Evolutionary conservation across 2,113 vertebrate species (phyloP).

Genomic region (Proterorhinus semilunaris): DNA sequence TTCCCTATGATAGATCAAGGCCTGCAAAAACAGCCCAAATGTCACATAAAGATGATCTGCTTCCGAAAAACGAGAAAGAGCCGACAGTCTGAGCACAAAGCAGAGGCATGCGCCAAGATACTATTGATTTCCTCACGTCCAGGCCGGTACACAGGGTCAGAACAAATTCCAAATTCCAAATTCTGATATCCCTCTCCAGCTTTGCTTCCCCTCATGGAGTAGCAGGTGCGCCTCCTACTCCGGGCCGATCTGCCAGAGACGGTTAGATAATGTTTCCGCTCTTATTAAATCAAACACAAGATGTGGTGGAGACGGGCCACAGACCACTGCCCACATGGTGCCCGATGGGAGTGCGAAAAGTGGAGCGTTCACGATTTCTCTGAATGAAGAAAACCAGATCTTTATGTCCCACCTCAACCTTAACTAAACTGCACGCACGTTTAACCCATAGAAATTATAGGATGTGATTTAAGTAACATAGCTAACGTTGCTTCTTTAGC

Average conservation of each 20-base stretch:
- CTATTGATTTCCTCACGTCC: not conserved
- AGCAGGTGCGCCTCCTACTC: not conserved
- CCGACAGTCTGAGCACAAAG: too few relatives aligned
- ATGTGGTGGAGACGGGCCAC: not conserved
- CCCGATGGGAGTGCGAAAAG: not conserved
- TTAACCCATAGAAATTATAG: not conserved
- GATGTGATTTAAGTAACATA: too few relatives aligned
- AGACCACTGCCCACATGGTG: not conserved
- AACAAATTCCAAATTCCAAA: not conserved
- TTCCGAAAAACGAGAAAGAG: too few relatives aligned
- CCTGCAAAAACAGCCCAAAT: too few relatives aligned
- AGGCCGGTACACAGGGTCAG: not conserved
- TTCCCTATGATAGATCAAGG: too few relatives aligned
- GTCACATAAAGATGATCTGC: too few relatives aligned
- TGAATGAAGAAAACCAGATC: not conserved
- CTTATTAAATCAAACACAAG: not conserved
- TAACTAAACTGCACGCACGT: not conserved
- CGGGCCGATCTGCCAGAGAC: not conserved
- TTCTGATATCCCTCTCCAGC: not conserved
- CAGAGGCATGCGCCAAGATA: not conserved
- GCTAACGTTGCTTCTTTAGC: too few relatives aligned
- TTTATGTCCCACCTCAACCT: too few relatives aligned
- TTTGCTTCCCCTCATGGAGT: not conserved
- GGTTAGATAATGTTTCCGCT: not conserved
- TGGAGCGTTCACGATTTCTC: not conserved